These are phyloP conservation scores for Mergus octosetaceus DNA, from an alignment of 2,797 vertebrate genomes.

Conservation along the genomic window DNA sequence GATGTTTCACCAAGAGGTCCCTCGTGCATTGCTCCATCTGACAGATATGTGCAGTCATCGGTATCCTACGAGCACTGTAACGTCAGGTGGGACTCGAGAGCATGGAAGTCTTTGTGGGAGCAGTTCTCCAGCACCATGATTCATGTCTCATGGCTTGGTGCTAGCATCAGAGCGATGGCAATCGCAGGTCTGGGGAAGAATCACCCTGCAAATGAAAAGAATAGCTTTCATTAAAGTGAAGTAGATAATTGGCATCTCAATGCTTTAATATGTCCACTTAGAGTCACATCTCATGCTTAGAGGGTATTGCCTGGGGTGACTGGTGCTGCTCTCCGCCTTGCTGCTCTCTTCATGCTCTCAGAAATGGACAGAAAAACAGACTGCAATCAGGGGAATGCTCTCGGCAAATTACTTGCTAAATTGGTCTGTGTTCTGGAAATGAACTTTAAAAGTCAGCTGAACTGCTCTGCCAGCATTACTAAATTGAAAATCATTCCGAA, in stretches of 20 bases:
- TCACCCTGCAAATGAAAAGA: background rate
- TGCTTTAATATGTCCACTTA: background rate
- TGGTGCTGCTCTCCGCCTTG: background rate
- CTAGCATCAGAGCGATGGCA: background rate
- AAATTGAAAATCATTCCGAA: background rate
- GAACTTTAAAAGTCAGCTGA: background rate
- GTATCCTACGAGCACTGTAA: background rate
- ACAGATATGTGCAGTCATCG: rapidly evolving
- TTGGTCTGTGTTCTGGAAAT: background rate
- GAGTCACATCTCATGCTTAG: background rate
- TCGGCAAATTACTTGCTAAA: slow-evolving; percentile 8
- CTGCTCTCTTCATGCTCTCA: background rate
- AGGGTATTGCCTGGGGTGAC: background rate
- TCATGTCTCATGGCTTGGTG: background rate
- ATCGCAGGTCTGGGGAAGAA: background rate
- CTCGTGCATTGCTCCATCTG: background rate
- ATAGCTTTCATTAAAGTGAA: background rate
- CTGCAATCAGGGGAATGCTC: background rate
- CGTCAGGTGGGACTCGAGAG: background rate
- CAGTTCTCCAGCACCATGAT: background rate
- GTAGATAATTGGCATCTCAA: background rate
- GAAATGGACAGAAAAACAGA: background rate
- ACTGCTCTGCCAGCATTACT: background rate
- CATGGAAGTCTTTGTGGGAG: background rate
- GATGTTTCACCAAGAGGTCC: background rate